Percentiles rank a stretch among this genome's conserved stretches.
phyloP scores from a whole-genome alignment of 2,797 vertebrate species.

The Xiphorhynchus erythropygius region DNA sequence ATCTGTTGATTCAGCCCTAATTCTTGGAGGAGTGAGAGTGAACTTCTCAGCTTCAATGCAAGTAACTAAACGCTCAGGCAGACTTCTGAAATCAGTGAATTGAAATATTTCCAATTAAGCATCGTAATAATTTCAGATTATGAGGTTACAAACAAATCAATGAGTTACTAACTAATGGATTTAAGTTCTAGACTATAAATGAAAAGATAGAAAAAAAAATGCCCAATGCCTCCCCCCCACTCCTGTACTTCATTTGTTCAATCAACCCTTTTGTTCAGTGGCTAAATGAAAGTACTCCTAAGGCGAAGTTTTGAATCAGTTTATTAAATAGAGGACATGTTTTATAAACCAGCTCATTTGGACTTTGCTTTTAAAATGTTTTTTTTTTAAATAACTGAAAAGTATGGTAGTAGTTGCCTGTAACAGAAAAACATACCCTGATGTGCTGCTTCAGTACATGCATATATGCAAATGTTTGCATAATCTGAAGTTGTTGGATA shows the following conservation, averaged over 20 bases:
- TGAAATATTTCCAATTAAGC: not conserved
- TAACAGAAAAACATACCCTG: not conserved
- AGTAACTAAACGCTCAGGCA: not conserved
- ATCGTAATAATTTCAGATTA: not conserved
- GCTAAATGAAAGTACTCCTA: not conserved
- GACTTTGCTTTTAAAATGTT: not conserved
- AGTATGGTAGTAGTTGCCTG: not conserved
- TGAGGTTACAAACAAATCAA: not conserved
- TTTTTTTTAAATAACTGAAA: not conserved
- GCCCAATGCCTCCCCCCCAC: rapidly evolving
- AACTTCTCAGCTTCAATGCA: not conserved
- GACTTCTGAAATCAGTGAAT: not conserved
- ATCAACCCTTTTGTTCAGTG: not conserved
- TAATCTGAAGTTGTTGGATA: not conserved
- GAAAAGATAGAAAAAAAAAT: not conserved
- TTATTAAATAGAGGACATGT: not conserved
- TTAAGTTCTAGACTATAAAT: not conserved
- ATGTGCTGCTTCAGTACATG: not conserved
- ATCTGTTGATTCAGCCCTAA: not conserved
- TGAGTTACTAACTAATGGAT: not conserved
- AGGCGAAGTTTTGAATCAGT: not conserved
- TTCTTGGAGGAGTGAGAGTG: not conserved
- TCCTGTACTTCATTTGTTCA: not conserved
- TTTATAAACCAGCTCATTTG: not conserved
- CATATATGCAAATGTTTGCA: not conserved